Evolutionary conservation across 2,113 vertebrate species (phyloP), one percentile per base, ranked within the genome.

Genomic region (Grantiella picta): DNA sequence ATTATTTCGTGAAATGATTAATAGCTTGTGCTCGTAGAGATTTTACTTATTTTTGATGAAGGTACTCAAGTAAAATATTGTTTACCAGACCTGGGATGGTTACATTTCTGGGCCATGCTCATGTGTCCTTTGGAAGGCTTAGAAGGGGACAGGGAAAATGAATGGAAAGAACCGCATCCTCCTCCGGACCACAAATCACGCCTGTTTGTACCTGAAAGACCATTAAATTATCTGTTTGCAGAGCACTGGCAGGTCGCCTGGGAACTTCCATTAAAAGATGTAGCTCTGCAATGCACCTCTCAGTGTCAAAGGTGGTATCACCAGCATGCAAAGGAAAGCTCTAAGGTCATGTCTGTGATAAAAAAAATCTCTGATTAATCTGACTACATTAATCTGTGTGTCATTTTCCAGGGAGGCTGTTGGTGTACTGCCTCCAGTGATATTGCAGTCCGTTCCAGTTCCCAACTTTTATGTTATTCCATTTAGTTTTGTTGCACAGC

Each of bases 181-280:
- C 49, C 90, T 90, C 40, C 54, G 50, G 70, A 82, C 45, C 42
- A 73, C 88, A 95, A 90, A 94, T 92, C 80, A 38, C 45, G 50
- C 60, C 31, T 94, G 91, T 96, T 97, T 91, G 80, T 96, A 97
- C 95, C 94, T 96, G 96, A 96, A 95, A 75, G 77, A 82, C 73
- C 91, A 90, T 96, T 95, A 96, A 96, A 87, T 49, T 71, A 15
- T 57, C 89, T 94, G 77, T 94, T 94, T 95, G 73, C 85, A 89
- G 76, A 92, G 82, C 28, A 33, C 90, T 96, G 94, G 89, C 94
- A 81, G 44, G 28, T 44, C 0, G 16, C 94, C 92, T 77, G 79
- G 92, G 72, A 95, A 82, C 85, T 92, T 91, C 91, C 82, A 86
- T 89, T 66, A 66, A 24, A 69, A 80, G 82, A 63, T 52, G 56